A percentile compares a stretch with the other conserved stretches of the same genome.
Conservation (phyloP, 2,888 invertebrate species). For the Clitarchus hookeri region DNA sequence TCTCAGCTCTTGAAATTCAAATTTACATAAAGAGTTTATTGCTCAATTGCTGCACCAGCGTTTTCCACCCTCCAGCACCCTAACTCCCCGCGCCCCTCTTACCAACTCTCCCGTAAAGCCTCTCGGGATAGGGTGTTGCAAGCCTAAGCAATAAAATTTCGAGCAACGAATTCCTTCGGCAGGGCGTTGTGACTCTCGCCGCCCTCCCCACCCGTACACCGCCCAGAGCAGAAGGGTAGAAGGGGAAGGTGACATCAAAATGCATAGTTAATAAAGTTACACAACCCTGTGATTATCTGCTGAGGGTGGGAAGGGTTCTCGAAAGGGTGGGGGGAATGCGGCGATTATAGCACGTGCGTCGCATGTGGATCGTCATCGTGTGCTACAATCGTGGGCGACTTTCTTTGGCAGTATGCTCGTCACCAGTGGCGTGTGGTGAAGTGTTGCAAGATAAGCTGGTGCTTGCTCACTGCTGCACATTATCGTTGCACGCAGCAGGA, state of each 20-base stretch:
- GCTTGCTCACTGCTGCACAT: too few relatives aligned
- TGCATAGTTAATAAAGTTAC: conserved; percentile 37
- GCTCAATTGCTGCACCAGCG: conserved; percentile 35
- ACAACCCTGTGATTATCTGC: conserved; percentile 24
- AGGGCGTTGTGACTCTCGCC: neutral
- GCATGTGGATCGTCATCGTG: neutral
- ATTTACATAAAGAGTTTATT: conserved; percentile 38
- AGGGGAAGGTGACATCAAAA: conserved; percentile 35
- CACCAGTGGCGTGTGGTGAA: neutral
- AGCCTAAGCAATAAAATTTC: conserved; percentile 32
- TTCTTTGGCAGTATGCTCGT: neutral
- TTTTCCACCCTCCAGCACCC: conserved; percentile 6
- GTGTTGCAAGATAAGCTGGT: too few relatives aligned
- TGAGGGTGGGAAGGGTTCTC: neutral
- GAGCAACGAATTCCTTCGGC: conserved; percentile 30
- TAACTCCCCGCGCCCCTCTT: neutral
- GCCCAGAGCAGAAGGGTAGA: neutral
- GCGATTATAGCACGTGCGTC: neutral
- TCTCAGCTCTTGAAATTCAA: conserved; percentile 27
- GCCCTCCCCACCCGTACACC: neutral
- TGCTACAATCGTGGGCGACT: neutral
- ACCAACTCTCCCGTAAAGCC: neutral
- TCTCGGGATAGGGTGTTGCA: neutral
- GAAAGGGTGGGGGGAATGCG: neutral
- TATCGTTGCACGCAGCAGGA: too few relatives aligned